Evolutionary conservation across 2,888 invertebrate genomes (phyloP), one percentile per base, ranked within the genome.

Genomic region (Eupithecia centaureata): DNA sequence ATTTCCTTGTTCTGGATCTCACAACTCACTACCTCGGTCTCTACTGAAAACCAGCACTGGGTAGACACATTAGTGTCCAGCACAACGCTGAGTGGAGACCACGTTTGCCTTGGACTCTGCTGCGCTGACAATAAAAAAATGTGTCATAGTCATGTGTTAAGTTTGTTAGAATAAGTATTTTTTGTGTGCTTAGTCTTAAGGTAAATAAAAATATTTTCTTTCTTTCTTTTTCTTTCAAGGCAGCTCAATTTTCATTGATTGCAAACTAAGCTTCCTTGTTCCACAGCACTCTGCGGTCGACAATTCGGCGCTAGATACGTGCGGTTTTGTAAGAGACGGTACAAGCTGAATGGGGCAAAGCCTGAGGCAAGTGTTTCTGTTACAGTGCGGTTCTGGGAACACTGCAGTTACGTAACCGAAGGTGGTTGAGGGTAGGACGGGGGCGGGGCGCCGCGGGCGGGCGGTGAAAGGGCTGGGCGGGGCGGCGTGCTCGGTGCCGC

Each of bases 381-480:
- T 87, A 84, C 85, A 84, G 88, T 84, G 80, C 83, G 84, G 82
- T 87, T 87, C 85, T 86, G 85, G 88, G 87, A 87, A 84, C 77
- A 78, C 68, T 76, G 75, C 70, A 83, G 82, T 92, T 90, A 85
- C 86, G 90, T 86, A 90, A 92, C 81, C 80, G 75, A 77, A 78
- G 81, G 86, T 87, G 88, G 87, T 85, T 86, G 86, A 86, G 85
- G 84, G 86, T 85, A 82, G 82, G 82, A 86, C 28, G 76, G 78
- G 68, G 79, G 82, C 76, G 86, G 83, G 84, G 86, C 85, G 85
- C 83, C 80, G 84, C 84, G 85, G 90, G 90, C 90, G 91, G 90
- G 86, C 89, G 88, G 90, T 91, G 90, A 91, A 90, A 90, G 91
- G 90, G 89, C 90, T 89, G 90, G 91, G 90, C 90, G 91, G 89